Evolutionary conservation across 2,113 vertebrate species (phyloP).

Genomic region (Trichomycterus rosablanca): DNA sequence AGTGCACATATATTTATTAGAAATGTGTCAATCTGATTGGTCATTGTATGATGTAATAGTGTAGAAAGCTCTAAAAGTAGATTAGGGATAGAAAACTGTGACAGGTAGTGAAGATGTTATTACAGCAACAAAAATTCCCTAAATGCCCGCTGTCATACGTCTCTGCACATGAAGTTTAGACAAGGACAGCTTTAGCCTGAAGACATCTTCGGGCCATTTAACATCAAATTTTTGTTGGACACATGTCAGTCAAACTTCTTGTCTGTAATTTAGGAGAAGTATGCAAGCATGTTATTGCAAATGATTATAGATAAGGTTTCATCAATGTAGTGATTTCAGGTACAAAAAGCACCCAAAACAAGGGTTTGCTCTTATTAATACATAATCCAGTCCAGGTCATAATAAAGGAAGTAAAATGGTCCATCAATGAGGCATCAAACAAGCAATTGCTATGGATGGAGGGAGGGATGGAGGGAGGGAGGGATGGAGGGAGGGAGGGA

Average conservation of each 20-base stretch:
- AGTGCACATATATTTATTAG: constrained; percentile 7
- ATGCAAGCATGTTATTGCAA: no score
- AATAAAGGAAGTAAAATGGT: no score
- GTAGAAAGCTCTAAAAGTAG: constrained; percentile 12
- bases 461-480: no score
- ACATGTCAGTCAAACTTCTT: constrained; percentile 21
- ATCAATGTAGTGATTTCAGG: constrained; percentile 6
- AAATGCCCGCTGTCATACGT: constrained; percentile 24
- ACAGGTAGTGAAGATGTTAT: constrained; percentile 25
- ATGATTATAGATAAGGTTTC: no score
- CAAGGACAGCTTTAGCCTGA: constrained; percentile 17
- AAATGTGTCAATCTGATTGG: constrained; percentile 1
- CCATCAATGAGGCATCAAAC: constrained; percentile 53
- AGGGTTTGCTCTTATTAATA: no score
- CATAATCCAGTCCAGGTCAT: no score
- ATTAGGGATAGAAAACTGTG: constrained; percentile 1
- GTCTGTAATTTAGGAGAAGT: background rate
- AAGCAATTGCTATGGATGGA: constrained; percentile 56
- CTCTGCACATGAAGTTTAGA: constrained; percentile 29
- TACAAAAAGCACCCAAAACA: background rate
- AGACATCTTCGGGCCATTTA: constrained; percentile 19
- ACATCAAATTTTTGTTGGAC: constrained; percentile 19
- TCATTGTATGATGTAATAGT: background rate
- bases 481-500: no score
- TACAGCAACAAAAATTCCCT: constrained; percentile 10